Conservation (phyloP, 1,140 invertebrate species). For the Macrobrachium nipponense region DNA sequence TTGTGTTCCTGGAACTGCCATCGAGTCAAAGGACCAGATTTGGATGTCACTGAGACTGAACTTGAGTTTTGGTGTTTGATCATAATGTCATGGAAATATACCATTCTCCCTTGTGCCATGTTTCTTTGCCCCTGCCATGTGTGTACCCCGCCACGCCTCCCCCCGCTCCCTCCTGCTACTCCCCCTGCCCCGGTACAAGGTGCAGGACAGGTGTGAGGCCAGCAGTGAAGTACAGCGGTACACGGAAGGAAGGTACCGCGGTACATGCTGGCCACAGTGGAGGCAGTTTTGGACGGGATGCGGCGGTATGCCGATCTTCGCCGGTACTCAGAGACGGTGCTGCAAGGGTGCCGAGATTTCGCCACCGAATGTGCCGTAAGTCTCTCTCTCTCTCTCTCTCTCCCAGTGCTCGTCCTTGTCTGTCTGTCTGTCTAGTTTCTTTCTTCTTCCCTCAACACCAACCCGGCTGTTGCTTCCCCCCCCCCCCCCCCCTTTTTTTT, state of each 20-base stretch:
- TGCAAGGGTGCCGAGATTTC: constrained; percentile 53
- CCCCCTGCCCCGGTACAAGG: no score
- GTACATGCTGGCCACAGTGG: constrained; percentile 27
- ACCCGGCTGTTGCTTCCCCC: not conserved
- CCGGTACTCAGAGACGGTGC: constrained; percentile 48
- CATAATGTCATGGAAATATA: no score
- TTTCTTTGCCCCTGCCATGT: no score
- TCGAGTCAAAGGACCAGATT: no score
- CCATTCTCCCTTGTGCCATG: no score
- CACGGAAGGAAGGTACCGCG: not conserved
- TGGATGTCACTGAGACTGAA: no score
- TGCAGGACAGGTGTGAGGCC: no score
- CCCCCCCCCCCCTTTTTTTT: constrained; percentile 1
- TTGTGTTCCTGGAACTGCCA: no score
- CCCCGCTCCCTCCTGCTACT: no score
- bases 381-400: constrained; percentile 3
- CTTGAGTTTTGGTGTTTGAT: no score
- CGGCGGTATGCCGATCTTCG: constrained; percentile 47
- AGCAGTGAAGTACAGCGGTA: not conserved
- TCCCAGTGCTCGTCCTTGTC: no score
- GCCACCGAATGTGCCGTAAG: constrained; percentile 58
- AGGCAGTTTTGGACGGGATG: constrained; percentile 50
- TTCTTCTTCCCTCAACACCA: not conserved
- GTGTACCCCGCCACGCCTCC: no score
- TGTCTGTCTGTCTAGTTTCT: not conserved